Conservation (phyloP, 1,140 invertebrate species). For the Hylaeus anthracinus region DNA sequence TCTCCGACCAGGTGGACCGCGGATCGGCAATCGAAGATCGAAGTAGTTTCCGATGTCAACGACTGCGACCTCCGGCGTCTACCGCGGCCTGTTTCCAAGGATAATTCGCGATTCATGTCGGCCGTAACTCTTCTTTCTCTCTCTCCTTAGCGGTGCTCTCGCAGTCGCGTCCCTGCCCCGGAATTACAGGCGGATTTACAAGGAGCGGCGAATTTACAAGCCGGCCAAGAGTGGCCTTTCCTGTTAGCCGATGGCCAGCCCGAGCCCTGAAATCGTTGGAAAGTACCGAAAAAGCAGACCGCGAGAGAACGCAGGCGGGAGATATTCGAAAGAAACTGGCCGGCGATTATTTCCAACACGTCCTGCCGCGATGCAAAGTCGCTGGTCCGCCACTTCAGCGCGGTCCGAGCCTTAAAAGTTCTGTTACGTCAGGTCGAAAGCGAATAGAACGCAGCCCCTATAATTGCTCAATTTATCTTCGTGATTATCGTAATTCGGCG, state of each 20-base stretch:
- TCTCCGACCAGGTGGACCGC: slow-evolving; percentile 52
- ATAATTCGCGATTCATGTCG: slow-evolving; percentile 79
- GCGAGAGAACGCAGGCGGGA: slow-evolving; percentile 36
- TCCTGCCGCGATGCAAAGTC: slow-evolving; percentile 31
- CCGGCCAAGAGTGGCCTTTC: slow-evolving; percentile 77
- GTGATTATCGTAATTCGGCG: too few relatives aligned
- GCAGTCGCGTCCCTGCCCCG: slow-evolving; percentile 61
- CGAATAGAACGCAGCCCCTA: slow-evolving; percentile 2
- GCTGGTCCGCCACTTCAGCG: background rate
- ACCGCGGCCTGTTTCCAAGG: slow-evolving; percentile 68
- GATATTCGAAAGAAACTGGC: slow-evolving; percentile 48
- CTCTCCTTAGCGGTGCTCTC: slow-evolving; percentile 56
- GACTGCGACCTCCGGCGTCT: slow-evolving; percentile 68
- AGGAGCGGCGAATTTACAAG: slow-evolving; percentile 77
- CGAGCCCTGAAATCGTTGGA: slow-evolving; percentile 55
- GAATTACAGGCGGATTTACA: slow-evolving; percentile 78
- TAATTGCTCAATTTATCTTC: slow-evolving; percentile 17
- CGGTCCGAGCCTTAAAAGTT: background rate
- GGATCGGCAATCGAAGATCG: slow-evolving; percentile 69
- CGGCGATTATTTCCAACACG: slow-evolving; percentile 56
- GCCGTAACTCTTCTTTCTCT: slow-evolving; percentile 74
- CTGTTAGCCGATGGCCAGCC: slow-evolving; percentile 68
- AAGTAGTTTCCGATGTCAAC: slow-evolving; percentile 79
- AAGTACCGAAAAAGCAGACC: slow-evolving; percentile 65
- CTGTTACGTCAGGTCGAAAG: background rate